Conservation (phyloP, 2,888 invertebrate species). For the Hecatera dysodea region DNA sequence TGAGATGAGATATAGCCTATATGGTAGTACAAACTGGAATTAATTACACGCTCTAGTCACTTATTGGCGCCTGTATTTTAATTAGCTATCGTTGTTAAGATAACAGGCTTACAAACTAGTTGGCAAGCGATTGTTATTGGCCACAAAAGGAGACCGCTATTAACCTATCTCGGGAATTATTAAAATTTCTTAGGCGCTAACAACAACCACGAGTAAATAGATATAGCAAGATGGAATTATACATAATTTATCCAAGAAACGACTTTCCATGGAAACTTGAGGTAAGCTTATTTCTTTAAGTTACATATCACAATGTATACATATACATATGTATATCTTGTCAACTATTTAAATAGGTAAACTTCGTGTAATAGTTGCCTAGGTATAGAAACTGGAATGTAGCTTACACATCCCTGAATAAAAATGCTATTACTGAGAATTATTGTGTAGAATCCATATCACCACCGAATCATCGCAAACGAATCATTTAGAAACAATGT, state of each 20-base stretch:
- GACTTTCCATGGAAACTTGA: not conserved
- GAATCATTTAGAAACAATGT: too few relatives aligned
- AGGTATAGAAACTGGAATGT: not conserved
- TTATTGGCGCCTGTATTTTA: conserved; percentile 55
- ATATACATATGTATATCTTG: too few relatives aligned
- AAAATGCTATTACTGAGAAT: too few relatives aligned
- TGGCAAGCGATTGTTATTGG: conserved; percentile 21
- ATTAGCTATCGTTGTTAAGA: conserved; percentile 33
- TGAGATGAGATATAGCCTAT: conserved; percentile 42
- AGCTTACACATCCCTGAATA: not conserved
- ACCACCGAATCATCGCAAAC: too few relatives aligned
- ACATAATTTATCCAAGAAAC: not conserved
- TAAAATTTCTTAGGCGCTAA: not conserved
- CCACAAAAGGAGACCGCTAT: not conserved
- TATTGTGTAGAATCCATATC: too few relatives aligned
- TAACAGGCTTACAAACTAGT: conserved; percentile 14
- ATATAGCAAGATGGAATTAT: not conserved
- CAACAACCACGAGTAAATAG: not conserved
- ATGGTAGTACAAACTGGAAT: conserved; percentile 28
- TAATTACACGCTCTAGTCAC: conserved; percentile 42
- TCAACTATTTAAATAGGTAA: too few relatives aligned
- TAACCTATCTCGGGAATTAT: conserved; percentile 15
- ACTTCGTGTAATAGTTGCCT: not conserved
- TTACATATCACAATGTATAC: too few relatives aligned
- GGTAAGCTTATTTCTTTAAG: too few relatives aligned